phyloP scores from a whole-genome alignment of 2,888 invertebrate species.

The Nomada hirtipes region DNA sequence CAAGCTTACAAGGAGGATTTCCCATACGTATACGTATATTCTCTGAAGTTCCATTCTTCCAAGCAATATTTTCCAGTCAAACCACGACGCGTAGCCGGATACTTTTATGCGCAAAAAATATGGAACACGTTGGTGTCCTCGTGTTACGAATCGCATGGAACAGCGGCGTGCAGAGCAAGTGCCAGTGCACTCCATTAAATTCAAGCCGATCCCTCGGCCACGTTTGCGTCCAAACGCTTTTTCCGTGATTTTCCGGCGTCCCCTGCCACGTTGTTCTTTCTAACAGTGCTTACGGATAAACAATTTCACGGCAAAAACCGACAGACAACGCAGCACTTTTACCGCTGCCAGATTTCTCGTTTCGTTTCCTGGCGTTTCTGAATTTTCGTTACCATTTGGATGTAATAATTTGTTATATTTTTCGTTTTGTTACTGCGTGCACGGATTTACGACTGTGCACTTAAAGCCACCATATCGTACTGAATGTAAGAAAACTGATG shows the following conservation, averaged over 20 bases:
- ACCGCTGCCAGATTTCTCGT: neutral
- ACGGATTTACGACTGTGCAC: too few relatives aligned
- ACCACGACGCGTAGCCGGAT: neutral
- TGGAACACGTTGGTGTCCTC: conserved; percentile 14
- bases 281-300: conserved; percentile 24
- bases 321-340: neutral
- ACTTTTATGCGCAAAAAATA: conserved; percentile 26
- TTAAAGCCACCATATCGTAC: too few relatives aligned
- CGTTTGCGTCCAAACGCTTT: conserved; percentile 44
- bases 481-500: too few relatives aligned
- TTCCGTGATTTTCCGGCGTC: conserved; percentile 47
- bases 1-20: neutral
- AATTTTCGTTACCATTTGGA: neutral
- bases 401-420: too few relatives aligned
- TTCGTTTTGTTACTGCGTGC: too few relatives aligned
- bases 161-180: conserved; percentile 20
- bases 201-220: conserved; percentile 38
- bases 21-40: too few relatives aligned
- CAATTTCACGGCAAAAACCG: conserved; percentile 25
- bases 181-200: conserved; percentile 50
- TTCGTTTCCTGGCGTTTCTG: neutral
- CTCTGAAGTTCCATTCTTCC: neutral
- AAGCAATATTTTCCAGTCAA: conserved; percentile 6
- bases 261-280: conserved; percentile 16
- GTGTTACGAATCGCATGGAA: conserved; percentile 40